Evolutionary conservation across 64 coral and sea anemone genomes (phyloP).

Genomic region (Orbicella faveolata): DNA sequence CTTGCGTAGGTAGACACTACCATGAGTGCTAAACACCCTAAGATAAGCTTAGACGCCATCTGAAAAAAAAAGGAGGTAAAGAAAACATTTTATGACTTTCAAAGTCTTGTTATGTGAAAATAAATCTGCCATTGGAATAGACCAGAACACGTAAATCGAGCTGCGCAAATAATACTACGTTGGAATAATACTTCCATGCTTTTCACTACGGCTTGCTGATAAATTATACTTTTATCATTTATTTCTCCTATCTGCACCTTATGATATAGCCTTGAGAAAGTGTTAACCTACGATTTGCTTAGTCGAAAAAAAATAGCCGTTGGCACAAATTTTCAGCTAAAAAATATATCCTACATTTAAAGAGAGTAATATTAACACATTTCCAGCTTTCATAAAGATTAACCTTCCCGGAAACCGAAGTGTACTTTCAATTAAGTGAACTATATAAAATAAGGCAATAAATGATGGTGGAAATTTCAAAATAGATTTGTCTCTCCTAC

Average conservation of each 20-base stretch:
- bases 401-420: background rate
- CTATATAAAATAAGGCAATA: background rate
- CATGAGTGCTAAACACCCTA: slow-evolving; percentile 85
- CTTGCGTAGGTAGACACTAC: slow-evolving; percentile 86
- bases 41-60: slow-evolving; percentile 93
- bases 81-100: background rate
- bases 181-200: too few relatives aligned
- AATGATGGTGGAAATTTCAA: background rate
- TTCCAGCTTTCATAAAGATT: background rate
- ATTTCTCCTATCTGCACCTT: too few relatives aligned
- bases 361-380: background rate
- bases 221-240: too few relatives aligned
- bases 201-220: too few relatives aligned
- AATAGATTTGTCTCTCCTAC: background rate
- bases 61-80: slow-evolving; percentile 7
- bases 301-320: too few relatives aligned
- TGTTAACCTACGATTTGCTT: too few relatives aligned
- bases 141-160: too few relatives aligned
- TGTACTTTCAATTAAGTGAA: background rate
- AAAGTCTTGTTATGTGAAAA: background rate
- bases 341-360: background rate
- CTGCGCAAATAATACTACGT: too few relatives aligned
- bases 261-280: too few relatives aligned
- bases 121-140: too few relatives aligned
- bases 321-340: background rate